Evolutionary conservation across 2,113 vertebrate genomes (phyloP), one percentile per base, ranked within the genome.

Genomic region (Dryoscopus gambensis): DNA sequence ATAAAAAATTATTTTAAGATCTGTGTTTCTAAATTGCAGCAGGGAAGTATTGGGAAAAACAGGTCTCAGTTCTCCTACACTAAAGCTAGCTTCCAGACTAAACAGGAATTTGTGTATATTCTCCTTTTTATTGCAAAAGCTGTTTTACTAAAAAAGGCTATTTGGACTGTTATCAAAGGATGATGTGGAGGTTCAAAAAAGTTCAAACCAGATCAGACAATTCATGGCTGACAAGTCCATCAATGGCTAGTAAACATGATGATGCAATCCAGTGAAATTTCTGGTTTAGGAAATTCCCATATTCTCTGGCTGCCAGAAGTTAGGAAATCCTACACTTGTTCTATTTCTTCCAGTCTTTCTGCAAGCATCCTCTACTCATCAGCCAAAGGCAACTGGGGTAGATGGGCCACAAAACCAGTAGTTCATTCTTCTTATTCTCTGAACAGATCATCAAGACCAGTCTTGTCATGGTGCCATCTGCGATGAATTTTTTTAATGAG

Each of bases 191-290:
- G 80, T 78, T 95, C 83, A 77, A 74, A 80, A 70, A 84, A 92
- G 91, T 90, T 93, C 89, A 87, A 74, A 90, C 74, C 0, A 1
- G 35, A 89, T 81, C 89, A 87, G 91, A 84, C 22, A 89, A 91
- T 94, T 95, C 78, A 63, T 91, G 65, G 93, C 75, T 0, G 1
- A 56, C 71, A 89, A 59, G 33, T 81, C 83, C 71, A 75, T 59
- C 13, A 3, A 81, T 89, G 89, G 73, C 80, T 65, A 78, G 75
- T 75, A 95, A 95, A 95, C 76, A 89, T 6, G 31, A 78, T 92
- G 93, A 92, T 87, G 94, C 89, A 96, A 96, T 87, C 50, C 55
- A 93, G 39, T 84, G 93, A 86, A 95, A 95, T 87, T 83, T 95
- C 80, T 78, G 65, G 80, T 85, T 95, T 90, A 87, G 89, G 89